Conservation (phyloP, 2,888 invertebrate genomes). For the Nudaria mundana region DNA sequence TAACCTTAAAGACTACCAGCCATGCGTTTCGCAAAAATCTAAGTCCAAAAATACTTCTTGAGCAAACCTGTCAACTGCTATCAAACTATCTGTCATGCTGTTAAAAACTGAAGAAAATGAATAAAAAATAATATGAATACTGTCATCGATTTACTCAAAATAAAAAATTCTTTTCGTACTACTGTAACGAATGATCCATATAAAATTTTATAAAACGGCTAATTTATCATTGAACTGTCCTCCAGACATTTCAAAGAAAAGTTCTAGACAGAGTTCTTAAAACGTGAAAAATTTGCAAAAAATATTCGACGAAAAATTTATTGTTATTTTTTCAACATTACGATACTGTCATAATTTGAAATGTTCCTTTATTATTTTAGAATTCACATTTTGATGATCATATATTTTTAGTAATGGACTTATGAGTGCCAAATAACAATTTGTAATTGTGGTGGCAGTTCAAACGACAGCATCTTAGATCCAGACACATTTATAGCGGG, state of each 20-base stretch:
- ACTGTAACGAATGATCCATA: slow-evolving; percentile 32
- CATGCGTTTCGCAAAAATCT: too few species aligned
- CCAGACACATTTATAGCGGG: neutral
- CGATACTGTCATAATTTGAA: slow-evolving; percentile 10
- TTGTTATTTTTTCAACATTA: slow-evolving; percentile 1
- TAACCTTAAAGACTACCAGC: too few species aligned
- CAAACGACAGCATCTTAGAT: neutral
- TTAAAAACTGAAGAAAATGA: too few species aligned
- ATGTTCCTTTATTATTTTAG: slow-evolving; percentile 9
- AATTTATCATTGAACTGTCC: slow-evolving; percentile 58
- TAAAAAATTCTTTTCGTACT: slow-evolving; percentile 13
- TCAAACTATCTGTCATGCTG: too few species aligned
- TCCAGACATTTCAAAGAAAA: slow-evolving; percentile 42
- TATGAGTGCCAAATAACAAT: slow-evolving; percentile 5
- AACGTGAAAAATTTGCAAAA: slow-evolving; percentile 26
- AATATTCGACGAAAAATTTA: slow-evolving; percentile 37
- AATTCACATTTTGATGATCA: slow-evolving; percentile 2
- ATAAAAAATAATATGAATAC: slow-evolving; percentile 7
- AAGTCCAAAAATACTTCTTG: too few species aligned
- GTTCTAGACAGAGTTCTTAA: slow-evolving; percentile 32
- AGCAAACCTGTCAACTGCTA: too few species aligned
- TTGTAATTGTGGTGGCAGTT: slow-evolving; percentile 14
- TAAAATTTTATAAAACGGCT: slow-evolving; percentile 36
- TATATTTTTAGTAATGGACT: slow-evolving; percentile 6
- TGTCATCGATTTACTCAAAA: slow-evolving; percentile 10